A percentile compares a stretch with the other conserved stretches of the same genome.
phyloP scores from a whole-genome alignment of 2,113 vertebrate genomes.

The Calonectris borealis region DNA sequence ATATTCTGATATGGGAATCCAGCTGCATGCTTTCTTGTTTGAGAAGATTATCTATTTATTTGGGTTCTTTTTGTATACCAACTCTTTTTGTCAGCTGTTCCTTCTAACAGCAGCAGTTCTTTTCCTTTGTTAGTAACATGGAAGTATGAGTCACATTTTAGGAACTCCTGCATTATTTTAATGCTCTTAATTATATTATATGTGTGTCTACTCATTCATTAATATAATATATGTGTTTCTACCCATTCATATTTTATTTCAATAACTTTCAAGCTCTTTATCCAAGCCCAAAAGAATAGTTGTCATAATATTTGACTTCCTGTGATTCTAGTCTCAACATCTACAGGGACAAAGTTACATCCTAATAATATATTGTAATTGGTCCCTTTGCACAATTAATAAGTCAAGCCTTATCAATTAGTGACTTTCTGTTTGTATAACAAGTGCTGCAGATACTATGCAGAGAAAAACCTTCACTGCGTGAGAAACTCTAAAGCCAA shows the following conservation, averaged over 20 bases:
- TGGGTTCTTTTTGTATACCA: not conserved
- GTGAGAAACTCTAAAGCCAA: not conserved
- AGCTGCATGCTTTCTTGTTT: not conserved
- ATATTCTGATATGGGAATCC: not conserved
- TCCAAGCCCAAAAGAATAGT: constrained; percentile 27
- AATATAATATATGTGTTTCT: not conserved
- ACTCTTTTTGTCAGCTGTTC: not conserved
- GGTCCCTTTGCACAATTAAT: constrained; percentile 48
- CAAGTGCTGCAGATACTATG: not conserved
- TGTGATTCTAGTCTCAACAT: not conserved
- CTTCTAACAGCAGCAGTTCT: not conserved
- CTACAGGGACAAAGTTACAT: constrained; percentile 26
- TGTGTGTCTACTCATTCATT: not conserved
- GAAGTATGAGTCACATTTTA: constrained; percentile 20
- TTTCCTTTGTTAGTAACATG: not conserved
- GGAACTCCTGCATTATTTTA: not conserved
- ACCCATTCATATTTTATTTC: constrained; percentile 38
- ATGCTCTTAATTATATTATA: not conserved
- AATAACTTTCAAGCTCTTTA: constrained; percentile 26
- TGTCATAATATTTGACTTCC: constrained; percentile 49
- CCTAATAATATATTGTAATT: constrained; percentile 47
- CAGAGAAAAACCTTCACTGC: not conserved
- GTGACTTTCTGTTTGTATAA: not conserved
- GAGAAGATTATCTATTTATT: not conserved
- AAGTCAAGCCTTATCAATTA: constrained; percentile 51